Percentiles rank a stretch among this genome's conserved stretches.
phyloP scores from a whole-genome alignment of 2,888 invertebrate species.

The Temnothorax unifasciatus region DNA sequence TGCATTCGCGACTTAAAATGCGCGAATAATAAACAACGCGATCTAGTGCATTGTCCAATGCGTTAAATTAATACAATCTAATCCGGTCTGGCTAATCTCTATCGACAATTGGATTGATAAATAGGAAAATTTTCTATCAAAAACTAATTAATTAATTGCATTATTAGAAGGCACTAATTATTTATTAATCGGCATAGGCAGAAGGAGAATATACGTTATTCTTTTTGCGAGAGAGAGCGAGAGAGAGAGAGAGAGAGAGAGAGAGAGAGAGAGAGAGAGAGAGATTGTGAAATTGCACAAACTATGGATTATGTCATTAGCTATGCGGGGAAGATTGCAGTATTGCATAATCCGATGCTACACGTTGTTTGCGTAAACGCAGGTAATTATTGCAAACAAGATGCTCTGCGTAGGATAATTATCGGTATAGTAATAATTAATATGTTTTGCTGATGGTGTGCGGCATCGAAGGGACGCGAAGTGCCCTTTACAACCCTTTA shows the following conservation, averaged over 20 bases:
- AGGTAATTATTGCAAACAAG: constrained; percentile 28
- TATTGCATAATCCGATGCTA: constrained; percentile 11
- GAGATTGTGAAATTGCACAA: neutral
- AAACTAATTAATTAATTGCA: neutral
- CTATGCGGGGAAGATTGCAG: constrained; percentile 8
- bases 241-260: neutral
- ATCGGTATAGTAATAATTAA: constrained; percentile 43
- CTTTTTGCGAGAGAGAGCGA: neutral
- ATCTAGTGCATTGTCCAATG: neutral
- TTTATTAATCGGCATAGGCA: neutral
- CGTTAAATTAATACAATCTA: neutral
- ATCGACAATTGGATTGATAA: constrained; percentile 11
- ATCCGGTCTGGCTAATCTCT: neutral
- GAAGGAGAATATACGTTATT: neutral
- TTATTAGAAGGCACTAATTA: neutral
- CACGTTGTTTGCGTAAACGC: constrained; percentile 5
- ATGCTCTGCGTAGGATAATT: constrained; percentile 28
- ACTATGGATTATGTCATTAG: constrained; percentile 7
- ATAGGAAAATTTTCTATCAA: neutral
- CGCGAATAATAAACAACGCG: neutral
- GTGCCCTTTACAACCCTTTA: constrained; percentile 41
- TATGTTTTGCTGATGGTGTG: neutral
- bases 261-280: neutral
- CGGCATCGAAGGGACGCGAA: constrained; percentile 27
- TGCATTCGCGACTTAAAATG: neutral